Evolutionary conservation across 1,140 invertebrate genomes (phyloP).

Genomic region (Micrasema minimum): DNA sequence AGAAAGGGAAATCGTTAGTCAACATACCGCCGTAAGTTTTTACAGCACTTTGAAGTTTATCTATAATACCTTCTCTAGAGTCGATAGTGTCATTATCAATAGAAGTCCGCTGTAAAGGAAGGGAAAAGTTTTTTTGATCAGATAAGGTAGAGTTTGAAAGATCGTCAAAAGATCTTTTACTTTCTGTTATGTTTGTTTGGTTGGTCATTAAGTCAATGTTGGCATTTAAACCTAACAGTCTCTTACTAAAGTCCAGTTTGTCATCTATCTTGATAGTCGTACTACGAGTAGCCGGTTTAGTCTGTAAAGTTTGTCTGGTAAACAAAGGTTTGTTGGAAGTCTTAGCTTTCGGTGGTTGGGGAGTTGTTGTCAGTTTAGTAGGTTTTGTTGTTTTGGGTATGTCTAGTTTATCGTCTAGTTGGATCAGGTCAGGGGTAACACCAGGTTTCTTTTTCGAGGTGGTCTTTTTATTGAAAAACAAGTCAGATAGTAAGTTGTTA

Average conservation of each 20-base stretch:
- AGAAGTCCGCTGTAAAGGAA: background rate
- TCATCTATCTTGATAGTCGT: slow-evolving; percentile 61
- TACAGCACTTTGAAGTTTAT: slow-evolving; percentile 28
- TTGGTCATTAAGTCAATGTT: background rate
- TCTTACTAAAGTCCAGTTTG: slow-evolving; percentile 65
- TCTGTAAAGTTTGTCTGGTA: slow-evolving; percentile 44
- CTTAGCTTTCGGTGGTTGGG: slow-evolving; percentile 46
- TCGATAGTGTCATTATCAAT: background rate
- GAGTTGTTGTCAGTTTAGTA: slow-evolving; percentile 48
- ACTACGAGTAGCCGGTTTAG: slow-evolving; percentile 47
- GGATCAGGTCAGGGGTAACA: slow-evolving; percentile 44
- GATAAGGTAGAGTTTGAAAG: too few relatives aligned
- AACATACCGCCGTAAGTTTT: slow-evolving; percentile 48
- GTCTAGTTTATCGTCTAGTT: slow-evolving; percentile 49
- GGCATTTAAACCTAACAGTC: background rate
- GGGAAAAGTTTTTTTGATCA: too few relatives aligned
- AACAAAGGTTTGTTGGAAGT: slow-evolving; percentile 39
- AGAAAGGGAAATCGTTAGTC: slow-evolving; percentile 45
- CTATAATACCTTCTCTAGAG: slow-evolving; percentile 7
- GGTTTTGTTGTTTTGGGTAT: slow-evolving; percentile 53
- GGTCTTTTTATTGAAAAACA: slow-evolving; percentile 48
- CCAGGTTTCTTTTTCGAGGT: slow-evolving; percentile 51
- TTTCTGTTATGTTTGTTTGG: slow-evolving; percentile 2
- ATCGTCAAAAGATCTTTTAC: slow-evolving; percentile 26
- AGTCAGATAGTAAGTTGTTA: slow-evolving; percentile 27